Base-by-base conservation (phyloP, 1,140 invertebrate species). In the Adoxophyes honmai region DNA sequence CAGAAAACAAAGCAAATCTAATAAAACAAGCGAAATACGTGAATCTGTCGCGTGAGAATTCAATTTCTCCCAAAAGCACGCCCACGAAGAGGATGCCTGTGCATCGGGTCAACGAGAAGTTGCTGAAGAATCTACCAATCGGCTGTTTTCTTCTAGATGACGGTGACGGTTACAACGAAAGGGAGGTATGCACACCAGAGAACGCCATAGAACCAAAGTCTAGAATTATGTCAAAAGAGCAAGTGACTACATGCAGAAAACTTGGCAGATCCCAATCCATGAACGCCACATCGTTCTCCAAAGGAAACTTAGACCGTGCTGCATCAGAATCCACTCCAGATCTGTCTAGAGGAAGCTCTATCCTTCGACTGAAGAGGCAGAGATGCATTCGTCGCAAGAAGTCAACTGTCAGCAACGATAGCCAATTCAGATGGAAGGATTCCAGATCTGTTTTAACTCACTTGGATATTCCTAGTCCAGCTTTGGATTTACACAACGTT, bases 131-230 rank as follows among this genome's bases (percentile, higher is more conserved):
- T 52, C 70, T 88, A 15, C 83, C 85, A 6, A 82, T 88, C 10
- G 83, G 85, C 4, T 83, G 86, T 64, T 86, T 85, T 66, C 79
- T 88, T 36, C 70, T 88, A 66, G 86, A 86, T 37, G 82, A 88
- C 61, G 83, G 81, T 7, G 78, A 85, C 62, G 86, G 83, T 34
- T 88, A 85, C 33, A 85, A 86, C 60, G 86, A 88, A 68, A 71
- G 86, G 66, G 86, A 88, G 72, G 86, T 88, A 8, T 73, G 66
- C 62, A 87, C 86, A 21, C 86, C 86, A 28, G 79, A 85, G 9
- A 70, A 68, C 54, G 55, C 59, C 55, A 38, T 72, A 10, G 60
- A 73, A 56, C n/a, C 51, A 13, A 72, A 76, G 60, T 55, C 33
- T 11, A 75, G 68, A 57, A 16, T 55, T 8, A 52, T 39, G 16